phyloP scores from a whole-genome alignment of 2,888 invertebrate genomes.

The Drosophila incognita region DNA sequence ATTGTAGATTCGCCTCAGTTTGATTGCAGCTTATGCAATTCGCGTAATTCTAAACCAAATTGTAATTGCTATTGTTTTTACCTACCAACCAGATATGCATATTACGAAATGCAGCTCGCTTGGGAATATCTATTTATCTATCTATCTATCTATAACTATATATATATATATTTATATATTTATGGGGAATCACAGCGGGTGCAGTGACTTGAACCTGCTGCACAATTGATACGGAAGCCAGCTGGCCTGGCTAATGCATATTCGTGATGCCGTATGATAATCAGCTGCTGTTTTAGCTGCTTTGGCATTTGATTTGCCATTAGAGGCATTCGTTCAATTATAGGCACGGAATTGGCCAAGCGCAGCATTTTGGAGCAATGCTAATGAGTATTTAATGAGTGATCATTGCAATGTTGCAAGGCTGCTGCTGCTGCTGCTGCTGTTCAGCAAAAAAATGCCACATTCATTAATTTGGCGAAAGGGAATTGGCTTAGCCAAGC shows the following conservation, averaged over 20 bases:
- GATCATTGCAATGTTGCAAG: slow-evolving; percentile 36
- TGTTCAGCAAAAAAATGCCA: slow-evolving; percentile 4
- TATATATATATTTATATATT: neutral
- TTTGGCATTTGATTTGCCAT: slow-evolving; percentile 51
- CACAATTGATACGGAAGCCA: slow-evolving; percentile 11
- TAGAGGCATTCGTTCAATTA: slow-evolving; percentile 54
- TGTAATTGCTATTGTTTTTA: slow-evolving; percentile 16
- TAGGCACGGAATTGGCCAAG: slow-evolving; percentile 55
- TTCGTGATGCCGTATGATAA: slow-evolving; percentile 58
- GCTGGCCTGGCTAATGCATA: slow-evolving; percentile 39
- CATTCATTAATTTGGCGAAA: slow-evolving; percentile 26
- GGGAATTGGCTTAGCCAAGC: slow-evolving; percentile 1
- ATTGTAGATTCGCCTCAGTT: slow-evolving; percentile 55
- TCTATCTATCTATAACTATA: neutral
- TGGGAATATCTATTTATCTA: slow-evolving; percentile 1
- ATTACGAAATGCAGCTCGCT: slow-evolving; percentile 15
- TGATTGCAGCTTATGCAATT: slow-evolving; percentile 24
- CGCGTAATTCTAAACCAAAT: slow-evolving; percentile 53
- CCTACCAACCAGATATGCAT: neutral
- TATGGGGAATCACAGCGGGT: slow-evolving; percentile 35
- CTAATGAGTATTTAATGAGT: slow-evolving; percentile 52
- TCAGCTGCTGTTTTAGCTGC: slow-evolving; percentile 19
- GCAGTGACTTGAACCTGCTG: slow-evolving; percentile 52
- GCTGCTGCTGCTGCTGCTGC: neutral
- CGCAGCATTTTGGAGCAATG: slow-evolving; percentile 49